These are phyloP conservation scores for Anolis carolinensis DNA, from an alignment of 2,113 vertebrate genomes.

Conservation along the genomic window DNA sequence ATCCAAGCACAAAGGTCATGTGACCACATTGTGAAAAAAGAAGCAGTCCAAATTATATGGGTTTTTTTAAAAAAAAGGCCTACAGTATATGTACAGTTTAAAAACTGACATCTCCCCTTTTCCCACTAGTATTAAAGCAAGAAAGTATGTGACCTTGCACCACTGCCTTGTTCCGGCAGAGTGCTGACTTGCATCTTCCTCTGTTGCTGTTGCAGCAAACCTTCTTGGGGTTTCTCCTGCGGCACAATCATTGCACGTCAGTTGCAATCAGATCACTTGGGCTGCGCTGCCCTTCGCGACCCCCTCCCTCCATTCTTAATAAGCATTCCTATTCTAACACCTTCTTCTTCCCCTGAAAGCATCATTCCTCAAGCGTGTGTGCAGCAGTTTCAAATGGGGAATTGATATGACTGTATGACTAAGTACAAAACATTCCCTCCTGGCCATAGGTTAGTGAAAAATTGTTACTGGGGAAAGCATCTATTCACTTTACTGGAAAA, in stretches of 20 bases:
- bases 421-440: neutral
- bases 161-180: neutral
- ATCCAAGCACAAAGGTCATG: neutral
- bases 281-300: accelerated
- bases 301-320: neutral
- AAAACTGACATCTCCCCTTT: neutral
- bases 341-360: neutral
- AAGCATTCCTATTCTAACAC: neutral
- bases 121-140: neutral
- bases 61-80: neutral
- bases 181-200: slow-evolving; percentile 19
- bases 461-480: neutral
- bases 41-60: neutral
- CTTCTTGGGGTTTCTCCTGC: neutral
- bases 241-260: neutral
- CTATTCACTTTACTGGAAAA: neutral
- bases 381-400: neutral
- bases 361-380: neutral
- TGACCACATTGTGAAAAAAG: neutral
- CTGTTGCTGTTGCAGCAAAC: neutral
- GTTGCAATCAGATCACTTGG: slow-evolving; percentile 2
- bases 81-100: neutral
- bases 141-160: neutral
- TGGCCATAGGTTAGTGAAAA: slow-evolving; percentile 2
- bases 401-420: neutral